Evolutionary conservation across 2,888 invertebrate genomes (phyloP).

Genomic region (Nephrotoma flavescens): DNA sequence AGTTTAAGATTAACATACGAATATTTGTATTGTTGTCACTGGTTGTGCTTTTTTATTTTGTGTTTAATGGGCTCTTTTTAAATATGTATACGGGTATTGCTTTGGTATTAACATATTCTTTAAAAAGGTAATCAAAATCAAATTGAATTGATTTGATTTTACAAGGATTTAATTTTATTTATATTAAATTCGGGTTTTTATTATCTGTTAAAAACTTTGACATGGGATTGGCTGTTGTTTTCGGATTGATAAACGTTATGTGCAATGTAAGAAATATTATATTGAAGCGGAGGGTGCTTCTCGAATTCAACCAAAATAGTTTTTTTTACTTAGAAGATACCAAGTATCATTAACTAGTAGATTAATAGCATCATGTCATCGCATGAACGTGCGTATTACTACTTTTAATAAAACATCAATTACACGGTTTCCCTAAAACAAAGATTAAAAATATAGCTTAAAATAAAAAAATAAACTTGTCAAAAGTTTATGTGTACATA

Average conservation of each 20-base stretch:
- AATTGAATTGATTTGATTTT: neutral
- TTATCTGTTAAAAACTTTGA: neutral
- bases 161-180: neutral
- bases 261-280: neutral
- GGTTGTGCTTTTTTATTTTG: neutral
- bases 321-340: too few species aligned
- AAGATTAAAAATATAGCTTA: neutral
- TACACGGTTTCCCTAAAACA: neutral
- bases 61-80: neutral
- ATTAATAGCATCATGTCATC: neutral
- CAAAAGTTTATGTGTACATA: neutral
- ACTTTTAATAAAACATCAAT: neutral
- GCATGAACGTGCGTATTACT: neutral
- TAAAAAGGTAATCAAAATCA: neutral
- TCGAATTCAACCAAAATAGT: too few species aligned
- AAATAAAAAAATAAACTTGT: neutral
- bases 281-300: too few species aligned
- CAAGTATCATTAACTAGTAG: neutral
- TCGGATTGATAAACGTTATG: neutral
- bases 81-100: neutral
- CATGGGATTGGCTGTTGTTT: neutral
- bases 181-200: too few species aligned
- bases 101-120: neutral
- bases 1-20: neutral
- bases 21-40: neutral